Evolutionary conservation across 2,113 vertebrate genomes (phyloP), one percentile per base, ranked within the genome.

Genomic region (Potamarius usumacintae): DNA sequence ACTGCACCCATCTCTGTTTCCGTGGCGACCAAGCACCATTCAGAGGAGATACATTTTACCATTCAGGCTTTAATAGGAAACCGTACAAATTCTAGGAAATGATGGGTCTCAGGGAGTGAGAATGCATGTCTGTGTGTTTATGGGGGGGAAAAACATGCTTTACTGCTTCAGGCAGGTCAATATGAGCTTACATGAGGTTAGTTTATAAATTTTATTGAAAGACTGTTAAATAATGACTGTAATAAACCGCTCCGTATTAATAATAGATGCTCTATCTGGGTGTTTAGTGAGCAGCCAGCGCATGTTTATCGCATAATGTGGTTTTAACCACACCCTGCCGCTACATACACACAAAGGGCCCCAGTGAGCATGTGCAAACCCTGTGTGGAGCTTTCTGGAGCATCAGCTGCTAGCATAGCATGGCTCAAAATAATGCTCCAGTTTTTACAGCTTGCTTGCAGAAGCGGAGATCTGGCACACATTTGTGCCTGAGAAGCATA

Each of bases 1-100:
- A 34, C 60, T 91, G 87, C 90, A 69, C 83, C 89, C 87, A 81
- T 84, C 89, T 89, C 85, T 25, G 90, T 91, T 91, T 90, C 90
- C 87, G 80, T 91, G 89, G 90, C 67, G 74, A 91, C 90, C 50
- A 5, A 15, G 82, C 87, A 83, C 85, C 85, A 83, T 89, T 88
- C 82, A 83, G 57, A 71, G 72, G 71, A 85, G 74, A 79, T 60
- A 79, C 83, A 34, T 82, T 88, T 88, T 88, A 57, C 15, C 14
- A 55, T 82, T 57, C 77, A 83, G 82, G 80, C 82, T 86, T 55
- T 82, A 90, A 89, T 60, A 55, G 69, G 82, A 84, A 88, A 90
- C 50, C 22, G 27, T 17, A 20, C 60, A 72, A 82, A 57, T 65
- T 63, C 14, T 83, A 52, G 77, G 30, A 80, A 87, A 80, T 57